Evolutionary conservation across 2,888 invertebrate species (phyloP).

Genomic region (Epistrophella euchroma): DNA sequence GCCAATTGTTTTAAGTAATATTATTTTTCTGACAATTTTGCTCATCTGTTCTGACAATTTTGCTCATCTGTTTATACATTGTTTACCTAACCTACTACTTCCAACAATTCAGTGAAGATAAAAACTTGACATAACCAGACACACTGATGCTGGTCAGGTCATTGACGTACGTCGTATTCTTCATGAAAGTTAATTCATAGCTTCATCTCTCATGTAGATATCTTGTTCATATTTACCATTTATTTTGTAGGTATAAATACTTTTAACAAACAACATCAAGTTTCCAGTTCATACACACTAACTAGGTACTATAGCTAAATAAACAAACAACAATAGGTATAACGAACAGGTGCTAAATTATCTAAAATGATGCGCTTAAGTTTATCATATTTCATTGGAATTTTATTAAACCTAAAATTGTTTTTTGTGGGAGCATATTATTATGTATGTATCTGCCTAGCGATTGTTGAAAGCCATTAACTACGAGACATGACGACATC

Average conservation of each 20-base stretch:
- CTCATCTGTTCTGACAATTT: no score
- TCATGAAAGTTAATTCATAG: not conserved
- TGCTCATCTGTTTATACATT: no score
- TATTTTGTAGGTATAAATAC: not conserved
- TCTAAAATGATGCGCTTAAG: not conserved
- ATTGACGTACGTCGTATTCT: slow-evolving; percentile 6
- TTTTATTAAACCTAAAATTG: not conserved
- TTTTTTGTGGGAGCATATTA: not conserved
- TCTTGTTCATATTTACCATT: not conserved
- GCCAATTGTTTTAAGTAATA: no score
- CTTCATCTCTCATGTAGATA: not conserved
- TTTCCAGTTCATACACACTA: not conserved
- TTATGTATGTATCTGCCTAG: not conserved
- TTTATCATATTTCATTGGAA: slow-evolving; percentile 4
- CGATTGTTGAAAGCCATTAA: not conserved
- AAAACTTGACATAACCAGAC: not conserved
- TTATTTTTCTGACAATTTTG: no score
- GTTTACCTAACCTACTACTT: no score
- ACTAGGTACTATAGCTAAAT: no score
- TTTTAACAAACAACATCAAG: slow-evolving; percentile 1
- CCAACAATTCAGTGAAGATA: not conserved
- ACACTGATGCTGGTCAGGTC: not conserved
- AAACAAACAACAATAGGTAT: slow-evolving; percentile 2
- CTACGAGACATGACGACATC: not conserved
- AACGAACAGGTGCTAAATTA: not conserved